These are phyloP conservation scores for Pentalonia nigronervosa DNA, from an alignment of 1,140 invertebrate genomes.

Conservation along the genomic window DNA sequence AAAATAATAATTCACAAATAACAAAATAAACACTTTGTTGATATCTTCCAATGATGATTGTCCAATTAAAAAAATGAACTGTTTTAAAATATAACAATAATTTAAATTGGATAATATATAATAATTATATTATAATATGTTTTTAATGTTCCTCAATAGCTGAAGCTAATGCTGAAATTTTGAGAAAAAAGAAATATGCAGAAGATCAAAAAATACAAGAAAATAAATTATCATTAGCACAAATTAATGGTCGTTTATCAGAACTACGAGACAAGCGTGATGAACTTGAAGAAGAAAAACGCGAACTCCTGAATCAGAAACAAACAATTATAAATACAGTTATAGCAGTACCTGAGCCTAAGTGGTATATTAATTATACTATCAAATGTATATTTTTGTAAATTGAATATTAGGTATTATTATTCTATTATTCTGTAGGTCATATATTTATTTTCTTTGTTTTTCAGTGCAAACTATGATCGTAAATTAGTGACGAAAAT, in stretches of 20 bases:
- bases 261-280: conserved; percentile 12
- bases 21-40: too few species aligned
- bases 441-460: conserved; percentile 6
- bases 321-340: neutral
- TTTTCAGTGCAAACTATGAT: conserved; percentile 38
- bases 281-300: conserved; percentile 47
- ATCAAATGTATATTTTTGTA: neutral
- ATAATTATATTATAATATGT: too few species aligned
- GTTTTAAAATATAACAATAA: too few species aligned
- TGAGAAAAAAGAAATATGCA: conserved; percentile 28
- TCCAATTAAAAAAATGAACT: too few species aligned
- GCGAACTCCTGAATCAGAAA: neutral
- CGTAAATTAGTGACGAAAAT: neutral
- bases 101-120: too few species aligned
- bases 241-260: conserved; percentile 52
- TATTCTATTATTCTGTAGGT: neutral
- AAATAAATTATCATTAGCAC: conserved; percentile 51
- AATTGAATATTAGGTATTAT: neutral
- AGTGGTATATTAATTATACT: conserved; percentile 20
- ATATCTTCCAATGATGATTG: too few species aligned
- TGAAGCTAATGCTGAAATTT: conserved; percentile 30
- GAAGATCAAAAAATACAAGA: conserved; percentile 45
- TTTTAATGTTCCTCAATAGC: neutral
- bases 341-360: neutral
- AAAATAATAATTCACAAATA: too few species aligned